These are phyloP conservation scores for Apodemia hepburni DNA, from an alignment of 2,888 invertebrate genomes.

Conservation along the genomic window DNA sequence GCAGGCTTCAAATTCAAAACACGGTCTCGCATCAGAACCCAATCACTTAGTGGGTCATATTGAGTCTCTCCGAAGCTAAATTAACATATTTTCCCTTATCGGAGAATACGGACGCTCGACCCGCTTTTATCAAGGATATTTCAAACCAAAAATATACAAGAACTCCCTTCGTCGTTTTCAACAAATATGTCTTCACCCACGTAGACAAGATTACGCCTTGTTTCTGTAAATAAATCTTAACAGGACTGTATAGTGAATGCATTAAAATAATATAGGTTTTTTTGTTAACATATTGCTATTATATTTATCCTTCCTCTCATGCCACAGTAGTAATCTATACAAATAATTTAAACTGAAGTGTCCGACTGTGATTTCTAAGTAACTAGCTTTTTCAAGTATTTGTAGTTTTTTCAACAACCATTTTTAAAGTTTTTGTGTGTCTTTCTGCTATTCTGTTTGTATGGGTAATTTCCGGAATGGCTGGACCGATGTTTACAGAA, in stretches of 20 bases:
- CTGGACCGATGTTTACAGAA: too few relatives aligned
- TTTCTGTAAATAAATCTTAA: constrained; percentile 67
- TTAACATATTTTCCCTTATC: constrained; percentile 50
- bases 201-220: constrained; percentile 67
- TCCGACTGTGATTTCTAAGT: too few relatives aligned
- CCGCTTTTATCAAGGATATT: constrained; percentile 68
- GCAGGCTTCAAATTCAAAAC: constrained; percentile 65
- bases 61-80: constrained; percentile 54
- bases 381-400: too few relatives aligned
- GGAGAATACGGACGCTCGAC: constrained; percentile 59
- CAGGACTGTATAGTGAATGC: constrained; percentile 40
- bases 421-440: too few relatives aligned
- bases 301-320: not conserved
- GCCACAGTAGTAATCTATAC: too few relatives aligned
- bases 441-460: too few relatives aligned
- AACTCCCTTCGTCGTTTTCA: constrained; percentile 47
- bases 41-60: constrained; percentile 79
- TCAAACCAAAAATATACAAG: constrained; percentile 62
- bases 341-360: too few relatives aligned
- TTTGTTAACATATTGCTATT: not conserved
- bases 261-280: not conserved
- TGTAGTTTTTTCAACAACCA: too few relatives aligned
- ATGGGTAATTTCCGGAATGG: too few relatives aligned
- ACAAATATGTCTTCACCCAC: constrained; percentile 74
- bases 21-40: constrained; percentile 64